Conservation (phyloP, 2,797 vertebrate species). For the Betta splendens region DNA sequence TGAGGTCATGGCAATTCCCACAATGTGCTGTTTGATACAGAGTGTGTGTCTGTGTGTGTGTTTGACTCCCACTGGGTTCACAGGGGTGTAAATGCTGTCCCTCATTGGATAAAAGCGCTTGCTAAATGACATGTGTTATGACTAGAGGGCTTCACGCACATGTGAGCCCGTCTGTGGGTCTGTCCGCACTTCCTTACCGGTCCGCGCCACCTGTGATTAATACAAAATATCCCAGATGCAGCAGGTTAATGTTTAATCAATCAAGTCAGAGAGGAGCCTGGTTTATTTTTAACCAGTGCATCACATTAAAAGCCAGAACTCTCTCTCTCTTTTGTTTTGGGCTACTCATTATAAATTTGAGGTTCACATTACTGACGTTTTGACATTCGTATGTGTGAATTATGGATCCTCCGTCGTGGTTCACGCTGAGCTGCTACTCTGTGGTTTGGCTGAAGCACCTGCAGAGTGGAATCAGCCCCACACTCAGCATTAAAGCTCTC, state of each 20-base stretch:
- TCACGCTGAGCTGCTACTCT: constrained; percentile 35
- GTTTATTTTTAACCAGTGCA: constrained; percentile 73
- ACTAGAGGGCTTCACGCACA: constrained; percentile 43
- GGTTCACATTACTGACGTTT: neutral
- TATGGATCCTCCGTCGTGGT: constrained; percentile 12
- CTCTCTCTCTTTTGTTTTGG: constrained; percentile 63
- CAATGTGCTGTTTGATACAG: constrained; percentile 63
- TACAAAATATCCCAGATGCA: constrained; percentile 78
- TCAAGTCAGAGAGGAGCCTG: constrained; percentile 61
- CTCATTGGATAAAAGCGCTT: constrained; percentile 43
- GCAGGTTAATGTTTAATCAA: constrained; percentile 82
- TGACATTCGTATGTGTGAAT: too few species aligned
- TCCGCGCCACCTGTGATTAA: constrained; percentile 77
- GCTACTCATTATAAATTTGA: constrained; percentile 54
- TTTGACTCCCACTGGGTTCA: constrained; percentile 41
- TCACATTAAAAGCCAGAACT: constrained; percentile 67
- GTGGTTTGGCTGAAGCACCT: constrained; percentile 54
- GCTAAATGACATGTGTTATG: constrained; percentile 51
- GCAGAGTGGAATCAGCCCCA: constrained; percentile 72
- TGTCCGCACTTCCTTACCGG: constrained; percentile 42
- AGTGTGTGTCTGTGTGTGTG: constrained; percentile 30
- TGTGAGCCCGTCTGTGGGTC: constrained; percentile 12
- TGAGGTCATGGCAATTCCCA: constrained; percentile 79
- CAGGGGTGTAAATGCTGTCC: constrained; percentile 25
- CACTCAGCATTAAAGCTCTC: constrained; percentile 85